A percentile compares a stretch with the other conserved stretches of the same genome.
Evolutionary conservation across 2,113 vertebrate species (phyloP).

Genomic region (Perognathus longimembris): DNA sequence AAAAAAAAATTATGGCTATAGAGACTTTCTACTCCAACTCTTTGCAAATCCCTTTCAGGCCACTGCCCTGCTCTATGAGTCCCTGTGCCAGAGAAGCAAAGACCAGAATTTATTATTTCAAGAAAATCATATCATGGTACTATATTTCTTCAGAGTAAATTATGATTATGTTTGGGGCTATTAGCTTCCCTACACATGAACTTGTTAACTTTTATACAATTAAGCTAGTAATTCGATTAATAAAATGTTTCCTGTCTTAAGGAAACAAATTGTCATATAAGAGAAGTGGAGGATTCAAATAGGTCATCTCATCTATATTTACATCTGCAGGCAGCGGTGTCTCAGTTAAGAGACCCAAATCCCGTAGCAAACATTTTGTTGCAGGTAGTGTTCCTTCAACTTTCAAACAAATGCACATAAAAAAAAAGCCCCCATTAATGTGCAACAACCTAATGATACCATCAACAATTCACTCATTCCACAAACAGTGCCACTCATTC

Average conservation of each 20-base stretch:
- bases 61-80: slow-evolving; percentile 6
- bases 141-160: slow-evolving; percentile 43
- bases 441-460: background rate
- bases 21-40: slow-evolving; percentile 25
- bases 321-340: background rate
- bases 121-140: slow-evolving; percentile 21
- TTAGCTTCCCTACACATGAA: slow-evolving; percentile 15
- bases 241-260: background rate
- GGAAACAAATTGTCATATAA: background rate
- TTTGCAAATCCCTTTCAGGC: background rate
- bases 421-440: slow-evolving; percentile 14
- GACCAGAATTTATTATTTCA: slow-evolving; percentile 51
- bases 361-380: background rate
- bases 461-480: slow-evolving; percentile 10
- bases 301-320: background rate
- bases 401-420: background rate
- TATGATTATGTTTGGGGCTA: background rate
- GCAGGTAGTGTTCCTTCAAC: background rate
- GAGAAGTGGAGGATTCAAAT: background rate
- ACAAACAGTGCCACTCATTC: background rate
- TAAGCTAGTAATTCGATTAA: slow-evolving; percentile 22
- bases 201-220: background rate
- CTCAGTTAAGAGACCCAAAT: background rate
- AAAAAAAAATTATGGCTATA: too few species aligned
- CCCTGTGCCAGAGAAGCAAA: background rate